Evolutionary conservation across 2,113 vertebrate species (phyloP), one percentile per base, ranked within the genome.

Genomic region (Synchiropus splendidus): DNA sequence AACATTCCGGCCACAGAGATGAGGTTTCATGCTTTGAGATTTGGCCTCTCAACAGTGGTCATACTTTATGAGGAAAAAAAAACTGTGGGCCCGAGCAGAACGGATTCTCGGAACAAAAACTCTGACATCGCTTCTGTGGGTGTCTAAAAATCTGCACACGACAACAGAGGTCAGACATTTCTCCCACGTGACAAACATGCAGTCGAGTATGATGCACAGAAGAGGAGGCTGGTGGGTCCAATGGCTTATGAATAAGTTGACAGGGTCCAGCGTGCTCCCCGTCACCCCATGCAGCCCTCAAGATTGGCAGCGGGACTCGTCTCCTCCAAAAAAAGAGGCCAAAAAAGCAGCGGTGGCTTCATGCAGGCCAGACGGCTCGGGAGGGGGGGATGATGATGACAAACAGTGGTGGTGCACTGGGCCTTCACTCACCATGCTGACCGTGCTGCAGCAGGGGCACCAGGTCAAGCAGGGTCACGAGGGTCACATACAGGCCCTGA

Each of bases 381-480:
- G 42, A 15, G 17, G 42, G 17, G 42, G 16, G 58, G 70, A 70
- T 79, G 78, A 74, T 71, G 77, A 78, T 72, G 72, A 74, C 65
- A 80, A 73, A 80, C 70, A 83, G 76, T 74, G 68, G 76, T 74
- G 68, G 75, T 65, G 74, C 76, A 77, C 71, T 75, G 74, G 72
- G 74, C 77, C 78, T 81, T 81, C 76, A 87, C 95, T 98, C 89
- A 99, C 95, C 95, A 70, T 99, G 92, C 86, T 98, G 95, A 83
- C 95, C 95, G 61, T 99, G 93, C 82, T 99, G 95, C 82, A 99
- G 92, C 86, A 99, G 91, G 84, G 95, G 95, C 84, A 99, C 93
- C 89, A 99, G 93, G 90, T 99, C 95, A 90, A 99, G 92, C 80
- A 99, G 91, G 86, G 93, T 94, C 89, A 98, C 95, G 89, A 99